A percentile compares a stretch with the other conserved stretches of the same genome.
Conservation (phyloP, 2,113 vertebrate genomes). For the Xyrauchen texanus region DNA sequence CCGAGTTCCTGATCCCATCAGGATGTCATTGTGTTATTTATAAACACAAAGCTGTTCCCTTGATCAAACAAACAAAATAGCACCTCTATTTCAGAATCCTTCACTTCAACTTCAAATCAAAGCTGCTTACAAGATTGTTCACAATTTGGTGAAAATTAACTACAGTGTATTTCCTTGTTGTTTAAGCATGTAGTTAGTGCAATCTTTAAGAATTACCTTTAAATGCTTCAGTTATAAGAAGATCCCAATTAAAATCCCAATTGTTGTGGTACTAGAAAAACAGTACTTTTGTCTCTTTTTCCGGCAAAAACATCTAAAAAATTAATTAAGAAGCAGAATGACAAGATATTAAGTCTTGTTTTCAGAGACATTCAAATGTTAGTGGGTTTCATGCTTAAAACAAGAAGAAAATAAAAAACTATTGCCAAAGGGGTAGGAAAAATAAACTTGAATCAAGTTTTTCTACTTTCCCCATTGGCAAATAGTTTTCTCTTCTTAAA, state of each 20-base stretch:
- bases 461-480: too few relatives aligned
- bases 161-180: constrained; percentile 12
- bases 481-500: too few relatives aligned
- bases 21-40: constrained; percentile 17
- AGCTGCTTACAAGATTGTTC: constrained; percentile 10
- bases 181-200: too few relatives aligned
- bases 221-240: background rate
- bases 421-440: too few relatives aligned
- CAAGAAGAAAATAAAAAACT: too few relatives aligned
- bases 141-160: background rate
- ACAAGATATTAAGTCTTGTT: too few relatives aligned
- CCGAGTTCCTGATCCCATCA: constrained; percentile 1
- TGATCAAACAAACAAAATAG: constrained; percentile 31
- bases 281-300: too few relatives aligned
- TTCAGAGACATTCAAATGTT: too few relatives aligned
- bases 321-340: too few relatives aligned
- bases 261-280: background rate
- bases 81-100: background rate
- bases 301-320: too few relatives aligned
- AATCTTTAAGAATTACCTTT: background rate
- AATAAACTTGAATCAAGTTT: too few relatives aligned
- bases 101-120: background rate
- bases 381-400: too few relatives aligned
- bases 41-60: constrained; percentile 34
- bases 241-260: background rate